Evolutionary conservation across 2,113 vertebrate genomes (phyloP).

Genomic region (Alouatta palliata): DNA sequence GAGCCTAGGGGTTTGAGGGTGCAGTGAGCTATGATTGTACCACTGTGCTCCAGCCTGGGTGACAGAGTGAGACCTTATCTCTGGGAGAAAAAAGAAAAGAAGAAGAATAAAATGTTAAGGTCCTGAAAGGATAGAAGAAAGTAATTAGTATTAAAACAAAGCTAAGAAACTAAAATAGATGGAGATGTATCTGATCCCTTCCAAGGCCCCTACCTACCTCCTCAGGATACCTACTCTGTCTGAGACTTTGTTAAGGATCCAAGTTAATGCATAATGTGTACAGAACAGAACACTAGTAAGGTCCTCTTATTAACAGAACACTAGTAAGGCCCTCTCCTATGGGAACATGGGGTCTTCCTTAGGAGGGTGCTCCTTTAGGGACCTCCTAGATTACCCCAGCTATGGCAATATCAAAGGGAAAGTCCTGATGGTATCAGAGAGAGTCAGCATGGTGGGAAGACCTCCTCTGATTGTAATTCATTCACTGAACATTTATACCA

Average conservation of each 20-base stretch:
- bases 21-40: no score
- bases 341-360: background rate
- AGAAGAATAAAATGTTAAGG: no score
- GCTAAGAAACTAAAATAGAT: background rate
- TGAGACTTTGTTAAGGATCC: background rate
- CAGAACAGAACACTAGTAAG: background rate
- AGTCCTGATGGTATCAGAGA: background rate
- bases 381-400: background rate
- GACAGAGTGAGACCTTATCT: no score
- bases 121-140: background rate
- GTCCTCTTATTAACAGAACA: background rate
- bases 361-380: background rate
- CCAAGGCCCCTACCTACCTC: background rate
- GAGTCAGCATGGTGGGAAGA: background rate
- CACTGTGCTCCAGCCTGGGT: no score
- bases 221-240: background rate
- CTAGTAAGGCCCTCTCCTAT: background rate
- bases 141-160: constrained; percentile 1
- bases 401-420: background rate
- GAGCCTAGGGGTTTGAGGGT: no score
- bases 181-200: background rate
- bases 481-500: constrained; percentile 66
- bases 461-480: constrained; percentile 3
- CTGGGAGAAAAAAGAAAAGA: no score
- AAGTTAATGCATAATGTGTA: background rate